Evolutionary conservation across 2,888 invertebrate species (phyloP), one percentile per base, ranked within the genome.

Genomic region (Lydus trimaculatus): DNA sequence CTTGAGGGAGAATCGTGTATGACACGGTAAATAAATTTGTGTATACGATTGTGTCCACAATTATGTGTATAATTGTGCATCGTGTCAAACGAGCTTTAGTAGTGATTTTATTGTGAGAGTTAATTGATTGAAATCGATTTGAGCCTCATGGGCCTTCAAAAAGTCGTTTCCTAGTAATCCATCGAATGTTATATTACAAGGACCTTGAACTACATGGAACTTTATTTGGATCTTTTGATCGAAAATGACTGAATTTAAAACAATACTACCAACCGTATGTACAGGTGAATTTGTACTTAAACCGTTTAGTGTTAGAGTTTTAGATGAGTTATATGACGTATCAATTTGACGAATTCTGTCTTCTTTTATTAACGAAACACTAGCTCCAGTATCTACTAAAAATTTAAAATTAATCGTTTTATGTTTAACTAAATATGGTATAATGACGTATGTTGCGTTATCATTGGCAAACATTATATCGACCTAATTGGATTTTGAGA

Each of bases 81-180:
- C 33, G 52, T 25, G 6, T 64, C 25, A 25, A n/a, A 74, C 61
- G 65, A n/a, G 66, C 61, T 52, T 59, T 31, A 66, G 61, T 61
- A 66, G 28, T 39, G 20, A 58, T 15, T 68, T 69, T 36, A 72
- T 39, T 60, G 39, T 66, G 58, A 73, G 36, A 17, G 28, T 36
- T 20, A 66, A 25, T 61, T 63, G 69, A 13, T 63, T 17, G 15
- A 63, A 72, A 58, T 71, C 58, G 11, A 79, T 72, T 23, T 63
- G 15, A 20, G 73, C 68, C 28, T 66, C 56, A 33, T 72, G 28
- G 13, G 8, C 9, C 58, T 64, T 62, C 15, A 78, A 28, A 58
- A 75, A 73, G 58, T 78, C 75, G 31, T 74, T 73, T 23, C 75
- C 77, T 56, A 77, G 33, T 15, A 78, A 48, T 20, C 75, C 75